Percentiles rank a stretch among this genome's conserved stretches.
Conservation (phyloP, 2,113 vertebrate species). For the rat (Rattus norvegicus) region DNA sequence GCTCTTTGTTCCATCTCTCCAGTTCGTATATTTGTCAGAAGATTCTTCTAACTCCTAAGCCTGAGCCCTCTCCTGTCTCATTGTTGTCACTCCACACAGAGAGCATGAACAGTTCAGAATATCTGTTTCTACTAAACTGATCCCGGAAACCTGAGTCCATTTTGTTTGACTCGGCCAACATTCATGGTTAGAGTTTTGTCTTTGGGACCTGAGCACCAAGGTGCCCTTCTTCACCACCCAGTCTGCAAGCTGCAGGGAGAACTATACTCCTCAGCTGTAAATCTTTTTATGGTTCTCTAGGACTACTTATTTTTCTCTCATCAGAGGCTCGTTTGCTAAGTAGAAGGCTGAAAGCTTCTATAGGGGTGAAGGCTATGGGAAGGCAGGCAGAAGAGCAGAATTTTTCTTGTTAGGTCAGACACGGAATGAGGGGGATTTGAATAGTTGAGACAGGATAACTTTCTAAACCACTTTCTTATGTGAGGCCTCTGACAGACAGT, state of each 20-base stretch:
- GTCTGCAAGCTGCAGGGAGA: constrained; percentile 67
- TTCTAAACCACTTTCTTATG: background rate
- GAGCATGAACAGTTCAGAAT: background rate
- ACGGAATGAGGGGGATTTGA: background rate
- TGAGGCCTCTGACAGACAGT: background rate
- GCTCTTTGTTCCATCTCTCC: constrained; percentile 26
- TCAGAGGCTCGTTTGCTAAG: background rate
- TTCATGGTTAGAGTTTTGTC: constrained; percentile 26
- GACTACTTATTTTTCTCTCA: background rate
- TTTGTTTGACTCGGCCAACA: constrained; percentile 14
- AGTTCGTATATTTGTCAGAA: background rate
- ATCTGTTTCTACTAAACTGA: constrained; percentile 11
- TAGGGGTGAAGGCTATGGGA: background rate
- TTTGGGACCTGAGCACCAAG: constrained; percentile 1
- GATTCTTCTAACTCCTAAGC: constrained; percentile 24
- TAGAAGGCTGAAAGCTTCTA: background rate
- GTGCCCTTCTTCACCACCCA: background rate
- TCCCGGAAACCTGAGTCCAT: constrained; percentile 31
- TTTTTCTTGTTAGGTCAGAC: background rate
- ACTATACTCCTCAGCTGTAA: constrained; percentile 75
- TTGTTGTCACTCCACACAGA: constrained; percentile 4
- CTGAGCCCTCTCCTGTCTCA: background rate
- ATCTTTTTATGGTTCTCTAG: constrained; percentile 72
- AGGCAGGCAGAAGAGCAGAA: constrained; percentile 18
- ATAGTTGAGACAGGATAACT: background rate